phyloP scores from a whole-genome alignment of 2,113 vertebrate genomes.

The Hirundichthys speculiger region DNA sequence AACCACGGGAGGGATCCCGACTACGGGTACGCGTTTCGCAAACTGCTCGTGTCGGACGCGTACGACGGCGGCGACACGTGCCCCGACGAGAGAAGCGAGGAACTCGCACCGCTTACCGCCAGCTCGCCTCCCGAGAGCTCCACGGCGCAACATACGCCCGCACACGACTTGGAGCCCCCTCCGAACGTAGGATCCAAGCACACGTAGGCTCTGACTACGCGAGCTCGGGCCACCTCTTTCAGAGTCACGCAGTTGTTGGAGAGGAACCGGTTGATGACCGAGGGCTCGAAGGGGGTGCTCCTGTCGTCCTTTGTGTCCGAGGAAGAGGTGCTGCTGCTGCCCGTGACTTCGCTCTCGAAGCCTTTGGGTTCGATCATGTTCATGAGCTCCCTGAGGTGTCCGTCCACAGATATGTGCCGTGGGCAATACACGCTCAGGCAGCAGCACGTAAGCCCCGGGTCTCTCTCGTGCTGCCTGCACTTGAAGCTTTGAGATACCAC shows the following conservation, averaged over 20 bases:
- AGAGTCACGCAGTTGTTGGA: not conserved
- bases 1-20: not conserved
- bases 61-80: too few relatives aligned
- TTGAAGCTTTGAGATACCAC: conserved; percentile 22
- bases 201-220: conserved; percentile 9
- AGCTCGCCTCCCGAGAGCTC: not conserved
- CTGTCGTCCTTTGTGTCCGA: not conserved
- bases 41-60: not conserved
- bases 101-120: conserved; percentile 10
- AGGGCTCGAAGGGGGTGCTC: not conserved
- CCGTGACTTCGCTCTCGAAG: conserved; percentile 26
- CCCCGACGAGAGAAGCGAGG: not conserved
- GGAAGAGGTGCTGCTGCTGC: not conserved
- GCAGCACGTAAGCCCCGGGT: not conserved
- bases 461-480: conserved; percentile 13
- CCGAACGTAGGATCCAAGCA: conserved; percentile 29
- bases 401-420: conserved; percentile 24
- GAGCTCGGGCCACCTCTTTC: accelerated
- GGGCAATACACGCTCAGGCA: conserved; percentile 24
- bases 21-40: conserved; percentile 1
- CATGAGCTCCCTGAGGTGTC: conserved; percentile 1
- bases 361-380: not conserved
- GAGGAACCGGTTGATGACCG: conserved; percentile 9
- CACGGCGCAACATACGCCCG: conserved; percentile 17
- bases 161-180: conserved; percentile 17